Evolutionary conservation across 2,888 invertebrate genomes (phyloP), one percentile per base, ranked within the genome.

Genomic region (Nemurella pictetii): DNA sequence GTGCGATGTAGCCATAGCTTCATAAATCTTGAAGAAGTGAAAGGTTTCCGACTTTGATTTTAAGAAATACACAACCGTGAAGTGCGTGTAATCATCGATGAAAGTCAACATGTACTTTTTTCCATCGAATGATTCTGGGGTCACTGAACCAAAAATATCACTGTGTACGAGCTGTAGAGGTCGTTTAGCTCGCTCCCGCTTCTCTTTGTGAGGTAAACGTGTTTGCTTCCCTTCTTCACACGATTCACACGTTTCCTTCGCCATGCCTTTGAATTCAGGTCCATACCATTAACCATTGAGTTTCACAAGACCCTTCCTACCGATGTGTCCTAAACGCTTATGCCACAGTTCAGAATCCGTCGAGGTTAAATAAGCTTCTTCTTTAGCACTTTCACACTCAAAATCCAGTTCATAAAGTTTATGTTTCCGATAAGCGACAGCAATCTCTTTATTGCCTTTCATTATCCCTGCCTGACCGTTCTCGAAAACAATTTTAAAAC

Each of bases 21-120:
- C 86, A 84, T 87, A 88, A n/a, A 87, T 75, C 80, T 86, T 87
- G 30, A 88, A 86, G n/a, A 83, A 85, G 82, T 86, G 83, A 30
- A 87, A 85, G n/a, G 86, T 86, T 72, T 87, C 87, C 77, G 80
- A 83, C 85, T 87, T 88, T 0, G 84, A 55, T 85, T 85, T 84
- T 7, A 88, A 28, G 75, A 87, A 85, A 82, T 84, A 87, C 25
- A 85, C 85, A 29, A 84, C 80, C 9, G 85, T 86, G 74, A 84
- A 88, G 36, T 86, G 80, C n/a, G 86, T 87, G 36, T 80, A 87
- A 29, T 87, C 87, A 75, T 87, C 88, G 30, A 87, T 86, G 26
- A 86, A 86, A 2, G 87, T 87, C 28, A 88, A 32, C 1, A 87
- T 35, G 78, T 87, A 87, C 15, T 78, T 85, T 35, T 85, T 84